A percentile compares a stretch with the other conserved stretches of the same genome.
phyloP scores from a whole-genome alignment of 2,888 invertebrate genomes.

The Drosophila flavopinicola region DNA sequence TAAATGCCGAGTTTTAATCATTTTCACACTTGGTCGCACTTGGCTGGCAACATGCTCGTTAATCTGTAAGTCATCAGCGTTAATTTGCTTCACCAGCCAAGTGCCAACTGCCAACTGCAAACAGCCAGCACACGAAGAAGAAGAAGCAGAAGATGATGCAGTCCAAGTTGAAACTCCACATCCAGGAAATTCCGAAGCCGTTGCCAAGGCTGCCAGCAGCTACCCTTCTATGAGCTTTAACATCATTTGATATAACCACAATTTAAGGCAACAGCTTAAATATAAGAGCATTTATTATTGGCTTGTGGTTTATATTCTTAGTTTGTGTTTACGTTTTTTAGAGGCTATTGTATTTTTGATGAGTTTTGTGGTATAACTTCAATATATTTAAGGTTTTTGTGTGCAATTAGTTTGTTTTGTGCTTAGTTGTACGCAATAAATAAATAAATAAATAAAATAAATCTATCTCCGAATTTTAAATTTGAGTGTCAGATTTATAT shows the following conservation, averaged over 20 bases:
- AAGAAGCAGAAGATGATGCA: background rate
- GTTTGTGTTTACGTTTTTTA: too few relatives aligned
- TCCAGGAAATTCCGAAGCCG: background rate
- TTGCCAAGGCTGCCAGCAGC: conserved; percentile 26
- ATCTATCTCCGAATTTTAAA: too few relatives aligned
- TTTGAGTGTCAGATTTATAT: too few relatives aligned
- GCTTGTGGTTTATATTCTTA: too few relatives aligned
- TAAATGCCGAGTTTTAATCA: conserved; percentile 49
- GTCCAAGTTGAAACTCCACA: background rate
- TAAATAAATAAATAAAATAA: too few relatives aligned
- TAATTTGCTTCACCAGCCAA: conserved; percentile 54
- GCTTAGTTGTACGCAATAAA: too few relatives aligned
- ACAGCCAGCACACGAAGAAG: conserved; percentile 12
- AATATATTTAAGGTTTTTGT: too few relatives aligned
- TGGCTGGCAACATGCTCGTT: conserved; percentile 50
- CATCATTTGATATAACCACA: background rate
- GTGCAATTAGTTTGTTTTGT: too few relatives aligned
- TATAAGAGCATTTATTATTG: too few relatives aligned
- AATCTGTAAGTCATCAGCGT: conserved; percentile 63
- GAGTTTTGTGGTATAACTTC: too few relatives aligned
- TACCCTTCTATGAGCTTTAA: background rate
- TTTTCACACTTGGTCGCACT: conserved; percentile 63
- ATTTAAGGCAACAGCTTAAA: background rate
- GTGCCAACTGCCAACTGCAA: conserved; percentile 26
- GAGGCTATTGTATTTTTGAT: too few relatives aligned